These are phyloP conservation scores for Cephalotes varians DNA, from an alignment of 2,888 invertebrate genomes.

Conservation along the genomic window DNA sequence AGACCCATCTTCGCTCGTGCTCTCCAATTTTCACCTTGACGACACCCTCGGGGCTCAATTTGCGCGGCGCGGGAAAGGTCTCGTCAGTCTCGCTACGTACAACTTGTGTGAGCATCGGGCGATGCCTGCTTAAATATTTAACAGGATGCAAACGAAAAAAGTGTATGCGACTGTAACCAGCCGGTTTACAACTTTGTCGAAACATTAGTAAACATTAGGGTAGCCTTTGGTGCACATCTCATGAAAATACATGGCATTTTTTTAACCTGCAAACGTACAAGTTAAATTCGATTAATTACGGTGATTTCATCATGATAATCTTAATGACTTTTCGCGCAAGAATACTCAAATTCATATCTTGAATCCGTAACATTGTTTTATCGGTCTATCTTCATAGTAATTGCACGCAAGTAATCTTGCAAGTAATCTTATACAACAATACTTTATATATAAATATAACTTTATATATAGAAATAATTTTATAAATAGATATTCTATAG, in stretches of 20 bases:
- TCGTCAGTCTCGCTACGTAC: slow-evolving; percentile 52
- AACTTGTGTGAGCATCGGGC: slow-evolving; percentile 40
- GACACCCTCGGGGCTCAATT: slow-evolving; percentile 76
- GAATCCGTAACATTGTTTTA: background rate
- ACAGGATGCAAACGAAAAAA: slow-evolving; percentile 22
- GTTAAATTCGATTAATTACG: background rate
- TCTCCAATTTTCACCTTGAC: slow-evolving; percentile 75
- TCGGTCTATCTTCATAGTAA: background rate
- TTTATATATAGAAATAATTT: too few relatives aligned
- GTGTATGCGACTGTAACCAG: background rate
- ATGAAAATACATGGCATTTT: background rate
- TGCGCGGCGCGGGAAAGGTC: slow-evolving; percentile 68
- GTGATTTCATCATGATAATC: slow-evolving; percentile 12
- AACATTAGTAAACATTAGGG: background rate
- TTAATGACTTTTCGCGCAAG: background rate
- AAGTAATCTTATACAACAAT: background rate
- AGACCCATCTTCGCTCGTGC: slow-evolving; percentile 71
- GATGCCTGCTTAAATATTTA: slow-evolving; percentile 68
- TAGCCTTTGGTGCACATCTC: background rate
- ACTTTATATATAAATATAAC: too few relatives aligned
- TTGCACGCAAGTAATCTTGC: background rate
- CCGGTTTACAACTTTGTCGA: background rate
- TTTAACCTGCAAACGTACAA: background rate
- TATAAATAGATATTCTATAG: too few relatives aligned
- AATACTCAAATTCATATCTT: background rate